Percentiles rank a stretch among this genome's conserved stretches.
These are phyloP conservation scores for Pyrrhia umbra DNA, from an alignment of 2,888 invertebrate species.

Conservation along the genomic window DNA sequence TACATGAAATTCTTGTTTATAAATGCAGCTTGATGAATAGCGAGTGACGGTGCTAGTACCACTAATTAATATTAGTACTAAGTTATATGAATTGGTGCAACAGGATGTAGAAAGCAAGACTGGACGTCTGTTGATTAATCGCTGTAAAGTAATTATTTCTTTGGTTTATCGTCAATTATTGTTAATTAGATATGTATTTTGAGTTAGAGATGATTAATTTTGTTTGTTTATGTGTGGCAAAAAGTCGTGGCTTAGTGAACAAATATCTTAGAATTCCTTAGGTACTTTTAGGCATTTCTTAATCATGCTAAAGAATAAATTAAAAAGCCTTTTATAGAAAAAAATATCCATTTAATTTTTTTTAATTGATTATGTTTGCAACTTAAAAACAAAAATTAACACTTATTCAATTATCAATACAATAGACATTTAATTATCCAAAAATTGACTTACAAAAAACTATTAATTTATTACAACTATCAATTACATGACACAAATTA, in stretches of 20 bases:
- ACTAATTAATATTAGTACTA: conserved; percentile 58
- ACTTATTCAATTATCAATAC: background rate
- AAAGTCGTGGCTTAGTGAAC: no score
- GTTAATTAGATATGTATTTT: conserved; percentile 28
- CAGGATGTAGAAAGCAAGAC: conserved; percentile 62
- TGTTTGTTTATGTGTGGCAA: background rate
- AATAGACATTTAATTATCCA: conserved; percentile 19
- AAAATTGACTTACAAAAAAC: conserved; percentile 13
- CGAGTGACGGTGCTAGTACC: conserved; percentile 53
- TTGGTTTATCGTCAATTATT: conserved; percentile 33
- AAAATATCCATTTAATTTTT: no score
- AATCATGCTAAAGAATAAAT: no score
- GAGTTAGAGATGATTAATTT: background rate
- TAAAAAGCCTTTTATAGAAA: no score
- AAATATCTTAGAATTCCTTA: no score
- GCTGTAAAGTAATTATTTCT: conserved; percentile 42
- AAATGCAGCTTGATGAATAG: conserved; percentile 49
- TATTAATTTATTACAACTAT: conserved; percentile 21
- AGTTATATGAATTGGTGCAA: conserved; percentile 53
- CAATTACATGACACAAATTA: background rate
- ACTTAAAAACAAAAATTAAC: background rate
- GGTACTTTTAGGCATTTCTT: no score
- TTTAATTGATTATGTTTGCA: no score
- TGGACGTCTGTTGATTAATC: conserved; percentile 43
- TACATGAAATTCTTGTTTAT: conserved; percentile 51